phyloP scores from a whole-genome alignment of 2,888 invertebrate species.

The Tridacna crocea region DNA sequence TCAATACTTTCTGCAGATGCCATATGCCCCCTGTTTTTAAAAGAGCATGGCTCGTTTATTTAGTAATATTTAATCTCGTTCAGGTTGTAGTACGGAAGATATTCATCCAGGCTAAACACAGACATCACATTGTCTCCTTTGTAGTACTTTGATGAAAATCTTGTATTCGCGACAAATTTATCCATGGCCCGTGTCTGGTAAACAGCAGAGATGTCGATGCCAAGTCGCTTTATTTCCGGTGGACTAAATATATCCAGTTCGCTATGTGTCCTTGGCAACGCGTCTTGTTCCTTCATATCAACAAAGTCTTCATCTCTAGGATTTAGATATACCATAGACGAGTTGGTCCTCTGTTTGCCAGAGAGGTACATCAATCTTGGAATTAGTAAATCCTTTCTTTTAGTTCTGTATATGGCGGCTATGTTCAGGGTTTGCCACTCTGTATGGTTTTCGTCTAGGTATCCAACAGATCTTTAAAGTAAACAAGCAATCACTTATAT shows the following conservation, averaged over 20 bases:
- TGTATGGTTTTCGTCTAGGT: not conserved
- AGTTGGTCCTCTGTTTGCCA: not conserved
- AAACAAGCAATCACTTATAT: not conserved
- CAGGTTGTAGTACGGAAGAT: not conserved
- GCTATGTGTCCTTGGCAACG: slow-evolving; percentile 8
- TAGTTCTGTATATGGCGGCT: slow-evolving; percentile 13
- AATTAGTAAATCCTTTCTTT: slow-evolving; percentile 10
- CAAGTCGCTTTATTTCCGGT: slow-evolving; percentile 13
- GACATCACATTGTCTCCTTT: not conserved
- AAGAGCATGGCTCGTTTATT: no score
- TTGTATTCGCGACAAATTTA: slow-evolving; percentile 14
- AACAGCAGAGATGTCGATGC: slow-evolving; percentile 16
- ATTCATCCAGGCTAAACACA: not conserved
- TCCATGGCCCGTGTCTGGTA: not conserved
- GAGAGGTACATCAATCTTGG: not conserved
- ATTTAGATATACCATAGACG: slow-evolving; percentile 21
- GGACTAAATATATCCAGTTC: slow-evolving; percentile 15
- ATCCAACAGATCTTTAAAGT: not conserved
- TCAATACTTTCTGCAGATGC: no score
- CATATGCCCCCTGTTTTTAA: no score
- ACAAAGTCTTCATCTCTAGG: slow-evolving; percentile 11
- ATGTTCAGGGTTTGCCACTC: slow-evolving; percentile 15
- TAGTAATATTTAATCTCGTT: slow-evolving; percentile 4
- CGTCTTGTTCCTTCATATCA: not conserved
- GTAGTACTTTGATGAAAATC: not conserved